Evolutionary conservation across 2,113 vertebrate species (phyloP).

Genomic region (Tretioscincus oriximinensis): DNA sequence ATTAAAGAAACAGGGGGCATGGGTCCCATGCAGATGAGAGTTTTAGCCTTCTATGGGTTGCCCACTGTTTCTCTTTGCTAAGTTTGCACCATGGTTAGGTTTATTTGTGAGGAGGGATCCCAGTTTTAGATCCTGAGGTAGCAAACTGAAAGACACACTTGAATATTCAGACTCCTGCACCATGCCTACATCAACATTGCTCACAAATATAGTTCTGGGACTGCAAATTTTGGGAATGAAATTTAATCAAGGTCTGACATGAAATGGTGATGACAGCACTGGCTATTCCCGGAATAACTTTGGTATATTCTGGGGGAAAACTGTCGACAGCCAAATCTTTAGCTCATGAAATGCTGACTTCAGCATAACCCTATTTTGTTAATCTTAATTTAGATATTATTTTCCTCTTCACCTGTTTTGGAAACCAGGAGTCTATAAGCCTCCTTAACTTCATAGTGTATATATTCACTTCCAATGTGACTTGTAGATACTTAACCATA

Average conservation of each 20-base stretch:
- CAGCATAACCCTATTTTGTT: background rate
- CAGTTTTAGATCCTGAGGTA: background rate
- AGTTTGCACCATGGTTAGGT: background rate
- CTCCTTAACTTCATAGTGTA: too few relatives aligned
- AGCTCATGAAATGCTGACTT: background rate
- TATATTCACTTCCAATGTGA: too few relatives aligned
- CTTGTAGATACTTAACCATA: too few relatives aligned
- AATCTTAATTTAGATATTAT: background rate
- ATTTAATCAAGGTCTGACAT: background rate
- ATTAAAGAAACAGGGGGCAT: background rate
- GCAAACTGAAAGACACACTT: background rate
- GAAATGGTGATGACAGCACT: background rate
- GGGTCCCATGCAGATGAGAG: background rate
- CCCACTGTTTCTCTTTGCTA: background rate
- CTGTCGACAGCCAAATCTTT: background rate
- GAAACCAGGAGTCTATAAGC: background rate
- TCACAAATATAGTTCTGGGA: background rate
- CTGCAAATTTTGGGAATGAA: background rate
- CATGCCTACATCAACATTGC: background rate
- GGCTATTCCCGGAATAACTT: background rate
- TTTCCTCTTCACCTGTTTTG: background rate
- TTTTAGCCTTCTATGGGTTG: too few relatives aligned
- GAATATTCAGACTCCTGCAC: background rate
- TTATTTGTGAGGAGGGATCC: background rate
- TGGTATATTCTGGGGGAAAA: background rate